These are phyloP conservation scores for Trachelipus rathkii DNA, from an alignment of 1,140 invertebrate species.

Conservation along the genomic window DNA sequence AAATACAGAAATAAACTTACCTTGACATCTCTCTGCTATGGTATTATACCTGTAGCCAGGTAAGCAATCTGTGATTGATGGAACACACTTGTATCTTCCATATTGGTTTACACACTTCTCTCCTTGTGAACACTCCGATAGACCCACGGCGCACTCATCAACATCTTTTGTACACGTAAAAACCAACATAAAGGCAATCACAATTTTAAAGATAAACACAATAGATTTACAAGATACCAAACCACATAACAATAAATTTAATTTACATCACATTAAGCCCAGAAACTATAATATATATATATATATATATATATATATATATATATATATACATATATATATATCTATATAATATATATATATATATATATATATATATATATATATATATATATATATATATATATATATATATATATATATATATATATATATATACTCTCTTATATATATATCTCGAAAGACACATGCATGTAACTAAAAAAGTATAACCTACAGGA, in stretches of 20 bases:
- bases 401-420: conserved; percentile 30
- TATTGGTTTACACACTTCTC: conserved; percentile 69
- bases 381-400: conserved; percentile 30
- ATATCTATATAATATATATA: conserved; percentile 27
- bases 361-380: conserved; percentile 30
- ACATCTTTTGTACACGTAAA: conserved; percentile 46
- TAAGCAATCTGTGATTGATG: not conserved
- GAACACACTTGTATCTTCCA: conserved; percentile 66
- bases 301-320: conserved; percentile 22
- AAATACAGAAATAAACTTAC: too few species aligned
- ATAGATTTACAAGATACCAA: too few species aligned
- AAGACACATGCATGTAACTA: too few species aligned
- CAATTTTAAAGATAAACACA: too few species aligned
- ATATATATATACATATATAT: conserved; percentile 26
- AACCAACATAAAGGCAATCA: too few species aligned
- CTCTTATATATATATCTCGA: too few species aligned
- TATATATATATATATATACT: too few species aligned
- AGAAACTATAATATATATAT: conserved; percentile 27
- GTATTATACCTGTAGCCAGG: conserved; percentile 5
- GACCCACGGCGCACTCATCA: conserved; percentile 51
- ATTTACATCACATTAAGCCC: too few species aligned
- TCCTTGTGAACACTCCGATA: conserved; percentile 57
- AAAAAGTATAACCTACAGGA: too few species aligned
- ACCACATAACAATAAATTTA: too few species aligned
- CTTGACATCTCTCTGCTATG: conserved; percentile 1